Evolutionary conservation across 2,797 vertebrate species (phyloP), one percentile per base, ranked within the genome.

Genomic region (Galaxias olidus): DNA sequence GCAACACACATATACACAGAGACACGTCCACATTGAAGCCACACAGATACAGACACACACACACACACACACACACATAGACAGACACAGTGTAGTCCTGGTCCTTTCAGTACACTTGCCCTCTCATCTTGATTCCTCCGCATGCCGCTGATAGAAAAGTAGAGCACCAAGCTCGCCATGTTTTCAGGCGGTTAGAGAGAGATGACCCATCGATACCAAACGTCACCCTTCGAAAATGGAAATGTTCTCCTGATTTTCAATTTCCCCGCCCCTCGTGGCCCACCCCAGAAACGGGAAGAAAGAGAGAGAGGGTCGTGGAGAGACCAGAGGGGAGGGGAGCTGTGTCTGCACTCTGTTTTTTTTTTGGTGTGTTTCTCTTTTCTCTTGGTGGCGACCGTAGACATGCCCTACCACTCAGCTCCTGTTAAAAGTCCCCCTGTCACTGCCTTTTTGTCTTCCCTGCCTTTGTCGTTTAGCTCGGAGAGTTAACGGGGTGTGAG

Each of bases 291-390:
- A 45, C 30, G 46, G 20, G 60, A 6, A 4, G 40, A 30, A 13
- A 19, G 40, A 57, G 14, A 42, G 41, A 41, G 4, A 57, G n/a
- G n/a, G n/a, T n/a, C n/a, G n/a, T n/a, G n/a, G n/a, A n/a, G n/a
- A n/a, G n/a, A n/a, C n/a, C n/a, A n/a, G n/a, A n/a, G n/a, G 45
- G 45, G 45, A 47, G 45, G 46, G 58, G 52, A 61, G 66, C 57
- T 61, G 59, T 54, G 61, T 51, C 54, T 61, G 59, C 52, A 50
- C 66, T 65, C 72, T 69, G 69, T 65, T 62, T 61, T 69, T 41
- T 59, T 69, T 58, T 45, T 54, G 61, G 20, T 54, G 48, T 64
- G 62, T 70, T 52, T 66, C 45, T 54, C 15, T 58, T 43, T 43
- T 8, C 56, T 44, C 56, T 6, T 18, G 40, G 13, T 56, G 19